Evolutionary conservation across 2,113 vertebrate species (phyloP), one percentile per base, ranked within the genome.

Genomic region (Amblyopsis rosae): DNA sequence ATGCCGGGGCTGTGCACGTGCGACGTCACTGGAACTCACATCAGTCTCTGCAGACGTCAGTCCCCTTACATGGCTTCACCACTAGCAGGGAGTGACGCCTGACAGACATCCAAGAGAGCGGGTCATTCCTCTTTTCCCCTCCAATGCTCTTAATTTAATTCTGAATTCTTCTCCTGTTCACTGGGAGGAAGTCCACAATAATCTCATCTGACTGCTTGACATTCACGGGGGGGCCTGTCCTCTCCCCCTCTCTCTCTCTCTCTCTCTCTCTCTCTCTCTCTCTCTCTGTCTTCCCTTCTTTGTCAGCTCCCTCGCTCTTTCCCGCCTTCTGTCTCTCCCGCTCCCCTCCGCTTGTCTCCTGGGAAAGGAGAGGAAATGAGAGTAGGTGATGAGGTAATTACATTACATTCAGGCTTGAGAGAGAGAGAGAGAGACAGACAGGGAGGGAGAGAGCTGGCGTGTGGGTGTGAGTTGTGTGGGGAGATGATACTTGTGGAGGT

Each of bases 301-400:
- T 19, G 19, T 19, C 19, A 19, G 19, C 59, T 79, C 69, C 62
- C 72, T 54, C 3, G 12, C 12, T 19, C 47, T 8, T 16, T 19
- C 12, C 13, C 47, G 41, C 51, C 47, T 33, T 66, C 50, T 70
- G 32, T 55, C 54, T 73, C 51, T 71, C 26, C 77, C 50, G 12
- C 62, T 60, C 9, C 53, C n/a, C 53, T 55, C 15, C 1, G 19
- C 17, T 9, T 32, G 11, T 5, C 41, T 15, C 9, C 33, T 45
- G 65, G 16, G 63, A 65, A 33, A 65, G 51, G 32, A 55, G 50
- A 53, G 51, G 63, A 65, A 62, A 48, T 62, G 59, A 62, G 35
- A 50, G 15, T 12, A 53, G 57, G 57, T 26, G 26, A 35, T 59
- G 58, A 35, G 26, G 58, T 59, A 59, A 59, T 59, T 59, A 41